Conservation (phyloP, 53 echinoderm and acorn worm genomes). For the Pentamera pediparva region DNA sequence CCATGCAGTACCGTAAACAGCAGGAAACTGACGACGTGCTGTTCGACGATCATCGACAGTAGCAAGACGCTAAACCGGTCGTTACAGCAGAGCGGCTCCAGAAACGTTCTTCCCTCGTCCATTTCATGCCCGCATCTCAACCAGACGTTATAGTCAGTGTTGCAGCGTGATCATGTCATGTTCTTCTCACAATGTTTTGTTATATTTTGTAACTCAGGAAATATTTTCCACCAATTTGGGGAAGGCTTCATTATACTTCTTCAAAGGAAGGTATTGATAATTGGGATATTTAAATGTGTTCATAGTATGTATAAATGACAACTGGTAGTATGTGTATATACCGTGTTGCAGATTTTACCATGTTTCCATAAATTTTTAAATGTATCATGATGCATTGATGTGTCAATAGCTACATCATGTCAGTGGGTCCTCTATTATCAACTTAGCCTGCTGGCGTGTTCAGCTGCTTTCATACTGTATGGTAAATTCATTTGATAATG, state of each 20-base stretch:
- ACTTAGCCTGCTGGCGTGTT: no score
- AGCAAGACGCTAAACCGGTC: conserved; percentile 75
- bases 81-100: conserved; percentile 77
- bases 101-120: conserved; percentile 72
- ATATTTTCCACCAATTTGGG: not conserved
- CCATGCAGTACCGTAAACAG: conserved; percentile 53
- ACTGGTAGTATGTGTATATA: no score
- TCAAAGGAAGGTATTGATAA: not conserved
- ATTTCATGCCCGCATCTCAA: conserved; percentile 55
- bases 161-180: not conserved
- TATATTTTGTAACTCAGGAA: conserved; percentile 17
- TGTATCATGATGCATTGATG: no score
- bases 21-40: conserved; percentile 58
- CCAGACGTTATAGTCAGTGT: conserved; percentile 25
- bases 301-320: no score
- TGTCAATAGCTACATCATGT: no score
- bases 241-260: not conserved
- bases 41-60: conserved; percentile 77
- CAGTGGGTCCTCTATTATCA: no score
- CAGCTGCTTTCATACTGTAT: no score
- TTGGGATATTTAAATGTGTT: no score
- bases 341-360: no score
- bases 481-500: no score
- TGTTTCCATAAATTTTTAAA: no score
- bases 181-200: not conserved